Conservation (phyloP, 1,140 invertebrate genomes). For the Cyphomyrmex costatus region DNA sequence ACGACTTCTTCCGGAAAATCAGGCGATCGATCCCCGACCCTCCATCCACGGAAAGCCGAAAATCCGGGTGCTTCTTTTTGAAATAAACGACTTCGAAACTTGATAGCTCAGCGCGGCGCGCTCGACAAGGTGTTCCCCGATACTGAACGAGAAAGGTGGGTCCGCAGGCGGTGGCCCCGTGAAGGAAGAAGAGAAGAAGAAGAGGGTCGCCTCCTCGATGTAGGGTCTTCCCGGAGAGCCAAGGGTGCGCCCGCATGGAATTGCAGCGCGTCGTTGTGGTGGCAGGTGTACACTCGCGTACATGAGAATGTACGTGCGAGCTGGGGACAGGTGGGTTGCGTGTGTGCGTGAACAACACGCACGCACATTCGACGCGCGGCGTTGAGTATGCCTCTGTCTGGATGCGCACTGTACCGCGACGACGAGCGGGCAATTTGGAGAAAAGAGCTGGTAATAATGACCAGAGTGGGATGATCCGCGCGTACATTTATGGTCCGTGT, state of each 20-base stretch:
- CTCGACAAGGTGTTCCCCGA: slow-evolving; percentile 70
- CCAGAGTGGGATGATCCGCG: slow-evolving; percentile 39
- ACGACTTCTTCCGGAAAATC: neutral
- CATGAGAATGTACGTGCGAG: slow-evolving; percentile 37
- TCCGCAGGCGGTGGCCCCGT: slow-evolving; percentile 66
- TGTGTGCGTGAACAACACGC: slow-evolving; percentile 47
- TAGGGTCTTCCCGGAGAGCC: slow-evolving; percentile 76
- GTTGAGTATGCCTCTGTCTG: slow-evolving; percentile 62
- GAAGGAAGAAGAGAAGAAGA: slow-evolving; percentile 77
- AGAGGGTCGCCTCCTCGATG: slow-evolving; percentile 75
- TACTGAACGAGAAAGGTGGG: slow-evolving; percentile 78
- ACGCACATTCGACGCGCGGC: slow-evolving; percentile 29
- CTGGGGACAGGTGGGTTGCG: slow-evolving; percentile 63
- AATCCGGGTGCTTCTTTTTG: neutral
- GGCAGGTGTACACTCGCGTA: slow-evolving; percentile 72
- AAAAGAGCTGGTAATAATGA: slow-evolving; percentile 33
- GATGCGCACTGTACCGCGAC: slow-evolving; percentile 59
- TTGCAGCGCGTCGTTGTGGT: slow-evolving; percentile 59
- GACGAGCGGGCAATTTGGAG: slow-evolving; percentile 64
- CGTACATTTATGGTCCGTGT: slow-evolving; percentile 29
- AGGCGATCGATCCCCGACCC: neutral
- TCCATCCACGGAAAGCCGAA: neutral
- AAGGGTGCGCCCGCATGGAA: slow-evolving; percentile 79
- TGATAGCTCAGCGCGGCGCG: slow-evolving; percentile 53
- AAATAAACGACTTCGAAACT: slow-evolving; percentile 15